Conservation (phyloP, 2,888 invertebrate genomes). For the Lydus trimaculatus region DNA sequence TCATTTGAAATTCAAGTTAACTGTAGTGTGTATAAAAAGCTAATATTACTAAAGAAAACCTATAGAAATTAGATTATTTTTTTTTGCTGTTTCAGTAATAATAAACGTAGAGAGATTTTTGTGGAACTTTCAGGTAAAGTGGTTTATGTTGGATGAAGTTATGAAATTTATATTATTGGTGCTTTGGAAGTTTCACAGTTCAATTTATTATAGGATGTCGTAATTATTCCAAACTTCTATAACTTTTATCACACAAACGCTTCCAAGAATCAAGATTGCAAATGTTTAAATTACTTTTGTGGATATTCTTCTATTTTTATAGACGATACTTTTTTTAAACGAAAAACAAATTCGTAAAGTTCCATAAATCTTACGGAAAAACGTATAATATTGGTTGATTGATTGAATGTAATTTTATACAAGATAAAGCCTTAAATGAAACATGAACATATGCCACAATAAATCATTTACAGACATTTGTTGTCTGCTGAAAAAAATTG, state of each 20-base stretch:
- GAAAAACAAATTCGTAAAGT: background rate
- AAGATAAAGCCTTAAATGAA: background rate
- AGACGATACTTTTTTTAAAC: no score
- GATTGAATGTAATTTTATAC: background rate
- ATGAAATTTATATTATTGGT: background rate
- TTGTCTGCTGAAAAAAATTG: no score
- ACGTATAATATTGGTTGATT: background rate
- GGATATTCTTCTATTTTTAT: background rate
- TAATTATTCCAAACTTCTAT: background rate
- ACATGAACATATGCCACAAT: no score
- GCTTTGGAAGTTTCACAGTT: background rate
- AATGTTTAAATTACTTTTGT: background rate
- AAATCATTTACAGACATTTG: background rate
- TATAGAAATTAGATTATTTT: background rate
- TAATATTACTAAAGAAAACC: background rate
- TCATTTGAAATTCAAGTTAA: background rate
- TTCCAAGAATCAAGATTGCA: background rate
- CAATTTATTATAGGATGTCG: background rate
- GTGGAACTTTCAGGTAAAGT: background rate
- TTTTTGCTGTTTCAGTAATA: background rate
- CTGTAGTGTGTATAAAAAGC: background rate
- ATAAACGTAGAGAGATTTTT: slow-evolving; percentile 1
- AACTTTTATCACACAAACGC: background rate
- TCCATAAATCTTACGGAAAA: background rate
- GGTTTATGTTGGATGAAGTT: slow-evolving; percentile 1